These are phyloP conservation scores for Drosophila quadrilineata DNA, from an alignment of 1,140 invertebrate species.

Conservation along the genomic window DNA sequence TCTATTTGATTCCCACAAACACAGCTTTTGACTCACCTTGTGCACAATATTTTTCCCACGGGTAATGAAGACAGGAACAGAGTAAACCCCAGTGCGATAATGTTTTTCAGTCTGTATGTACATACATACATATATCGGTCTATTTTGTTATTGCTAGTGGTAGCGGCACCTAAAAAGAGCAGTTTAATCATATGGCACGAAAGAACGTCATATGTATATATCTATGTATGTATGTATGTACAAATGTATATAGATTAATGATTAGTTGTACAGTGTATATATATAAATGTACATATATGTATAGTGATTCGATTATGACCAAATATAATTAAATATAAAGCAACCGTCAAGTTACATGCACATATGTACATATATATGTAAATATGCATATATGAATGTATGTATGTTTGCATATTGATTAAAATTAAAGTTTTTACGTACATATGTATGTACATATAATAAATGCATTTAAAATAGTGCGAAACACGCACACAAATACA, in stretches of 20 bases:
- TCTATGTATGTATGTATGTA: too few relatives aligned
- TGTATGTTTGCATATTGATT: too few relatives aligned
- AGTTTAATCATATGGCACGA: too few relatives aligned
- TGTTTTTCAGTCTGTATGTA: too few relatives aligned
- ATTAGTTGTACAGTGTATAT: too few relatives aligned
- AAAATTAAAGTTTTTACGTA: slow-evolving; percentile 46
- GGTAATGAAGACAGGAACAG: slow-evolving; percentile 16
- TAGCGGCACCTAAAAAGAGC: slow-evolving; percentile 31
- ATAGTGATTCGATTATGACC: slow-evolving; percentile 35
- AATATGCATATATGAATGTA: too few relatives aligned
- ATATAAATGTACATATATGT: slow-evolving; percentile 6
- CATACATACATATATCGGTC: slow-evolving; percentile 18
- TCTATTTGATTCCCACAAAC: slow-evolving; percentile 7
- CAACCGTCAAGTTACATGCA: slow-evolving; percentile 55
- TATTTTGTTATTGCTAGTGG: slow-evolving; percentile 11
- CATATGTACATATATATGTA: too few relatives aligned
- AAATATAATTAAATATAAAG: slow-evolving; percentile 64
- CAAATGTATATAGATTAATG: too few relatives aligned
- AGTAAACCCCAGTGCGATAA: slow-evolving; percentile 2
- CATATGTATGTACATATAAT: too few relatives aligned
- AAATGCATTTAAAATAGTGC: slow-evolving; percentile 47
- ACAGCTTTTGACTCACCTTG: slow-evolving; percentile 53
- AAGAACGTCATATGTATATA: too few relatives aligned
- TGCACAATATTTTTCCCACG: slow-evolving; percentile 30
- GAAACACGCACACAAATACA: slow-evolving; percentile 36